phyloP scores from a whole-genome alignment of 2,888 invertebrate species.

The Congeria kusceri region DNA sequence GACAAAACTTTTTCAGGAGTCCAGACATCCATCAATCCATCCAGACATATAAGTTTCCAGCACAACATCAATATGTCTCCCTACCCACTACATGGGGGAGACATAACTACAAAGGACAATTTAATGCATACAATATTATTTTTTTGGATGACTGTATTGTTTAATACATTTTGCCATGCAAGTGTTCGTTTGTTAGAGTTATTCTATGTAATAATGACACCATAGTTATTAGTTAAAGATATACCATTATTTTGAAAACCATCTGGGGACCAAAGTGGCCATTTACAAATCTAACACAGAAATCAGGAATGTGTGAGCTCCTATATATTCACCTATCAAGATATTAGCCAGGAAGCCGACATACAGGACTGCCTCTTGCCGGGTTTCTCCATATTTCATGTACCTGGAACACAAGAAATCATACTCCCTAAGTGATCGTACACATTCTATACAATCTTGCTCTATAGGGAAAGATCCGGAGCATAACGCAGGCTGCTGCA shows the following conservation, averaged over 20 bases:
- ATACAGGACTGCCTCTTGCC: slow-evolving; percentile 10
- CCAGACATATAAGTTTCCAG: too few species aligned
- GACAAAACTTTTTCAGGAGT: too few species aligned
- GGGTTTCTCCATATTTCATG: background rate
- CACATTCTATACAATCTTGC: slow-evolving; percentile 65
- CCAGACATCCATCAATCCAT: too few species aligned
- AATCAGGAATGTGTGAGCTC: background rate
- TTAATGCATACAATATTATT: too few species aligned
- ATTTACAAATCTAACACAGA: background rate
- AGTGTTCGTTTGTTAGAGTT: background rate
- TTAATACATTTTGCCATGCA: too few species aligned
- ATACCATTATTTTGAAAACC: too few species aligned
- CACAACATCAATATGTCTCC: too few species aligned
- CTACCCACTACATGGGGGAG: too few species aligned
- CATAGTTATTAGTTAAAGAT: too few species aligned
- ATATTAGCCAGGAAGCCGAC: slow-evolving; percentile 26
- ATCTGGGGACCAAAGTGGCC: background rate
- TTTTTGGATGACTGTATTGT: too few species aligned
- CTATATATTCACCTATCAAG: slow-evolving; percentile 11
- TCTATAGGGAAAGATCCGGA: slow-evolving; percentile 36
- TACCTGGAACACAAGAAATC: slow-evolving; percentile 11
- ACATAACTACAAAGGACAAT: too few species aligned
- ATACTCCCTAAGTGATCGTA: slow-evolving; percentile 7
- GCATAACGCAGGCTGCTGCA: slow-evolving; percentile 21
- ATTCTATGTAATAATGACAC: background rate